Evolutionary conservation across 2,797 vertebrate species (phyloP).

Genomic region (Amphiprion clarkii): DNA sequence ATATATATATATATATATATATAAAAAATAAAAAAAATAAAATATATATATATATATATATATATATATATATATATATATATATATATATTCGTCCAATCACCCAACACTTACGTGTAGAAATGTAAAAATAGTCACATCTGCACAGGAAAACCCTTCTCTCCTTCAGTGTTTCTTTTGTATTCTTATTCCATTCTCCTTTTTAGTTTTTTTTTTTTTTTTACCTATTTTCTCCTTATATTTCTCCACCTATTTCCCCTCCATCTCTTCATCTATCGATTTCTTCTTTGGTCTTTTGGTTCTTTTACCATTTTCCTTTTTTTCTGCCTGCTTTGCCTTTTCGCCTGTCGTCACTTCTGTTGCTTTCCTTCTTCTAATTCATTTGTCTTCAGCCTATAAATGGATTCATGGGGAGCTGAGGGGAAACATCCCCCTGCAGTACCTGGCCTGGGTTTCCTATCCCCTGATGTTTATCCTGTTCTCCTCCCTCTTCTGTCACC

Average conservation of each 20-base stretch:
- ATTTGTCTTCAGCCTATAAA: slow-evolving; percentile 89
- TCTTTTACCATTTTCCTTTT: neutral
- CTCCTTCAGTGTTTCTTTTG: neutral
- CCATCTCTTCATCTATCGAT: neutral
- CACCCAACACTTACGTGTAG: no score
- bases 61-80: no score
- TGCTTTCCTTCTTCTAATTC: neutral
- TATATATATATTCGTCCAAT: no score
- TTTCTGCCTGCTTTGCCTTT: neutral
- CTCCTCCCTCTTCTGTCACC: slow-evolving; percentile 93
- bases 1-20: no score
- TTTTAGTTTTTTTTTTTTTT: neutral
- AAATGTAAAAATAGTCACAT: neutral
- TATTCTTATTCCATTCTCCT: neutral
- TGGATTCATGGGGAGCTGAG: slow-evolving; percentile 90
- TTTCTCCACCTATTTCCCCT: neutral
- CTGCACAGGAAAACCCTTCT: neutral
- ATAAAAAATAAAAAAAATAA: no score
- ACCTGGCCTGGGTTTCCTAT: slow-evolving; percentile 91
- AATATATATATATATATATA: no score
- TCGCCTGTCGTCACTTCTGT: neutral
- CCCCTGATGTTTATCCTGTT: slow-evolving; percentile 94
- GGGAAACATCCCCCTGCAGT: slow-evolving; percentile 91
- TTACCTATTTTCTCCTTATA: no score
- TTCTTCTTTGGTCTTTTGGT: neutral